phyloP scores from a whole-genome alignment of 1,140 invertebrate species.

The Meloidogyne chitwoodi region DNA sequence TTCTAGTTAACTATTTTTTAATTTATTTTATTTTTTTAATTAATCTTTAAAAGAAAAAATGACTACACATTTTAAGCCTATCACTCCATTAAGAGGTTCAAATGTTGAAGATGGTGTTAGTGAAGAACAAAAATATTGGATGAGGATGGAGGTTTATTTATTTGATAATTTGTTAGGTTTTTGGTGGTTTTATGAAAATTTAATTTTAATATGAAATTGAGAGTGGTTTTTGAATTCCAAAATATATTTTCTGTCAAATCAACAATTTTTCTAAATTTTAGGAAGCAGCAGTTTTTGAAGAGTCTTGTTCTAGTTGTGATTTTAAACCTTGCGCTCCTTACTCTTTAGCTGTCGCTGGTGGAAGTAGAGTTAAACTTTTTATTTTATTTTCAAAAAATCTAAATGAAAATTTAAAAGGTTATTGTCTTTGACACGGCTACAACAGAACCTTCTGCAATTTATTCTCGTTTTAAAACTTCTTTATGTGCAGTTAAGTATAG shows the following conservation, averaged over 20 bases:
- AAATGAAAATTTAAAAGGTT: slow-evolving; percentile 20
- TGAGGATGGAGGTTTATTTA: slow-evolving; percentile 42
- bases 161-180: not conserved
- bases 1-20: not conserved
- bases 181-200: not conserved
- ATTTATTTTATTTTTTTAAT: slow-evolving; percentile 6
- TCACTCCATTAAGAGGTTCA: slow-evolving; percentile 22
- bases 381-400: not conserved
- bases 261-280: slow-evolving; percentile 22
- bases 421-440: slow-evolving; percentile 36
- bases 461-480: slow-evolving; percentile 38
- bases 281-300: slow-evolving; percentile 57
- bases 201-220: not conserved
- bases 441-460: slow-evolving; percentile 40
- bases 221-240: not conserved
- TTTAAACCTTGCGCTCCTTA: slow-evolving; percentile 46
- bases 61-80: slow-evolving; percentile 38
- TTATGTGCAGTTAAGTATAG: slow-evolving; percentile 44
- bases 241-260: not conserved
- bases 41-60: slow-evolving; percentile 19
- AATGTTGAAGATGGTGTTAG: slow-evolving; percentile 23
- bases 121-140: slow-evolving; percentile 51
- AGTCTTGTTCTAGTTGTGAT: slow-evolving; percentile 39
- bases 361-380: slow-evolving; percentile 16
- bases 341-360: slow-evolving; percentile 44